A percentile compares a stretch with the other conserved stretches of the same genome.
Evolutionary conservation across 2,888 invertebrate genomes (phyloP).

Genomic region (Sphinx pinastri): DNA sequence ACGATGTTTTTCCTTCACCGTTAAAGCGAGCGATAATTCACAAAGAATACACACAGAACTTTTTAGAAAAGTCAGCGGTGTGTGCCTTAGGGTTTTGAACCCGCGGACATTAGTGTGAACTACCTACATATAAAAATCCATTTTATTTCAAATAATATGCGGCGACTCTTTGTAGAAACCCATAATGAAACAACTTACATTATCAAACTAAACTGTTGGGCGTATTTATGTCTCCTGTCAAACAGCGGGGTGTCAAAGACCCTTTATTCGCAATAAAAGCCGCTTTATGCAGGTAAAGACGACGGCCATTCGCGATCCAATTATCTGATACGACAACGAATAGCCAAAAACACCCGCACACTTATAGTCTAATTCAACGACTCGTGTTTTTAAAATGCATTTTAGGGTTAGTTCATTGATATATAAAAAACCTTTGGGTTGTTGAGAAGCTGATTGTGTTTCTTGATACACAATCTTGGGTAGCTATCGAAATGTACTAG

Average conservation of each 20-base stretch:
- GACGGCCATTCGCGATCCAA: constrained; percentile 9
- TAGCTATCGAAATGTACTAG: too few species aligned
- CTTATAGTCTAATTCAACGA: background rate
- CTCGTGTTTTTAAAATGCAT: constrained; percentile 8
- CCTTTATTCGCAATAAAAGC: constrained; percentile 3
- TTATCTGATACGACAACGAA: constrained; percentile 17
- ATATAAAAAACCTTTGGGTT: background rate
- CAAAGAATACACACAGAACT: too few species aligned
- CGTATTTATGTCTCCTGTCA: background rate
- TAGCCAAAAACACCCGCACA: background rate
- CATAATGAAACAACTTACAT: background rate
- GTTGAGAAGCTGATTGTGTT: too few species aligned
- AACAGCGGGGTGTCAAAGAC: background rate
- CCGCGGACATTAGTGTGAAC: too few species aligned
- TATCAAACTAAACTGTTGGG: background rate
- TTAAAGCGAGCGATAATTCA: too few species aligned
- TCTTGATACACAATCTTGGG: too few species aligned
- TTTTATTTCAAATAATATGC: too few species aligned
- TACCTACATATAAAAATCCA: too few species aligned
- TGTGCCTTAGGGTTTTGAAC: too few species aligned
- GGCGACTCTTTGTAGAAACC: background rate
- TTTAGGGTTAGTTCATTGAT: background rate
- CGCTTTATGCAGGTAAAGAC: constrained; percentile 18
- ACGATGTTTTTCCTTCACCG: too few species aligned
- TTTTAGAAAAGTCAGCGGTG: too few species aligned